Percentiles rank a stretch among this genome's conserved stretches.
phyloP scores from a whole-genome alignment of 2,797 vertebrate species.

The Rhinoraja longicauda region DNA sequence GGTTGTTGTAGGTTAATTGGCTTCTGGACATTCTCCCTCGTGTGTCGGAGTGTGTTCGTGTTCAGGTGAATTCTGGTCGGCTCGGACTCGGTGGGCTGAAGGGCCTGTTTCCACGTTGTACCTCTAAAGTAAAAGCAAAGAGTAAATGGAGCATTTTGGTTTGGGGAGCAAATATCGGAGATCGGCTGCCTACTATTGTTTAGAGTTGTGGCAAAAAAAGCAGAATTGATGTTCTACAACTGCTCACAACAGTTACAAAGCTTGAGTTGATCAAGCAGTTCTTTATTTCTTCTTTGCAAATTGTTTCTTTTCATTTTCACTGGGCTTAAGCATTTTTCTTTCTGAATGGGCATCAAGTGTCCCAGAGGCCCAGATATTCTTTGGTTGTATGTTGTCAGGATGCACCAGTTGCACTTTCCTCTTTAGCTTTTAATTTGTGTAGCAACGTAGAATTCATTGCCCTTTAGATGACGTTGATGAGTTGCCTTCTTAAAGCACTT shows the following conservation, averaged over 20 bases:
- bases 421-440: background rate
- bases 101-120: no score
- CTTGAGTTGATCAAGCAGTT: background rate
- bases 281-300: background rate
- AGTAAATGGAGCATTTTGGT: background rate
- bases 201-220: background rate
- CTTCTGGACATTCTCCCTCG: no score
- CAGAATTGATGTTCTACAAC: background rate
- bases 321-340: background rate
- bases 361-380: no score
- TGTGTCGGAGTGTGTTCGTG: no score
- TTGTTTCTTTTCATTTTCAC: background rate
- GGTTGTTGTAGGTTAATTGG: no score
- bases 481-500: no score
- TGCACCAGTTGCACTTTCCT: background rate
- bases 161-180: background rate
- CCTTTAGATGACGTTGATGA: no score
- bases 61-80: no score
- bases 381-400: background rate
- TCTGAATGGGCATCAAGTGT: no score
- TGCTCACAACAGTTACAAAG: background rate
- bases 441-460: no score
- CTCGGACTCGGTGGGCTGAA: no score
- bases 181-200: background rate
- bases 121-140: background rate